Evolutionary conservation across 2,797 vertebrate genomes (phyloP).

Genomic region (Phrynocephalus guinanensis): DNA sequence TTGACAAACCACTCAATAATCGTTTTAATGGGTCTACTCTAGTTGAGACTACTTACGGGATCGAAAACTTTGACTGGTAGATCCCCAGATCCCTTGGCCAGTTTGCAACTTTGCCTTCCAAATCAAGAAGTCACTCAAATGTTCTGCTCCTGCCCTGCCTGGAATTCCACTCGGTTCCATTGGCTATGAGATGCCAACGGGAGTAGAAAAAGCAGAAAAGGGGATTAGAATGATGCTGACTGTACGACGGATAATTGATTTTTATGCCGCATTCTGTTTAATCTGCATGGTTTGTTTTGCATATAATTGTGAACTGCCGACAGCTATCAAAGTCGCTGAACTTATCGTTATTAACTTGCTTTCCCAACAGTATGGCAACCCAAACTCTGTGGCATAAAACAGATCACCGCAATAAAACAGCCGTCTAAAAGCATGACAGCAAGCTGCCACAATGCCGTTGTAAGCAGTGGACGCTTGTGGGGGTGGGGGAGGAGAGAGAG

Average conservation of each 20-base stretch:
- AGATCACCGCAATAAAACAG: not conserved
- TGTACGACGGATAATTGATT: not conserved
- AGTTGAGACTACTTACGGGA: no score
- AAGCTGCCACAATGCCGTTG: not conserved
- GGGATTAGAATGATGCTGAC: not conserved
- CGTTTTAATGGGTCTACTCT: no score
- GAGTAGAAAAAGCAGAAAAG: no score
- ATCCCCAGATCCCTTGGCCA: no score
- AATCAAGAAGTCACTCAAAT: no score
- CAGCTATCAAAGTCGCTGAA: not conserved
- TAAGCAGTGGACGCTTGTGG: not conserved
- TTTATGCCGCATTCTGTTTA: not conserved
- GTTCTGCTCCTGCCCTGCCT: not conserved
- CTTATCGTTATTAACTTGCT: not conserved
- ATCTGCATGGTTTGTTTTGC: not conserved
- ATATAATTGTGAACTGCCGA: not conserved
- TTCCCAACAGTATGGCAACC: not conserved
- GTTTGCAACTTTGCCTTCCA: no score
- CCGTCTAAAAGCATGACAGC: no score
- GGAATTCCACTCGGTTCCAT: not conserved
- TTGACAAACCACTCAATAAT: no score
- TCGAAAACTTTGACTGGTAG: no score
- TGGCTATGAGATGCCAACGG: not conserved
- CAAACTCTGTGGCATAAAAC: not conserved
- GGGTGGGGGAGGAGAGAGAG: not conserved